Evolutionary conservation across 2,113 vertebrate species (phyloP), one percentile per base, ranked within the genome.

Genomic region (Xiphophorus maculatus): DNA sequence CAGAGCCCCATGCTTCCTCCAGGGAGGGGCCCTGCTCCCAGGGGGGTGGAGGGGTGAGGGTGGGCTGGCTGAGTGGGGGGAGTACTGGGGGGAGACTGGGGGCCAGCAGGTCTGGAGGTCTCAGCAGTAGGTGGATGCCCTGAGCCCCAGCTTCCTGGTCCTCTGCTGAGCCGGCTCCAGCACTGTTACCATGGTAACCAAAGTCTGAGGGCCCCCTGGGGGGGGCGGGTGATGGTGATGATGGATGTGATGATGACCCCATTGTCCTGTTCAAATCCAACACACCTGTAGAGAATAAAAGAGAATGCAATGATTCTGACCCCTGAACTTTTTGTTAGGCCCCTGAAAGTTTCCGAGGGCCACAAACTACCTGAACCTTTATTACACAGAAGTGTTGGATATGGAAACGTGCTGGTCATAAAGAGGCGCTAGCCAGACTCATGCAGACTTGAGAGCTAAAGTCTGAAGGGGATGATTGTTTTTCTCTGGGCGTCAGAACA

Each of bases 1-100:
- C 97, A 0, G 97, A 98, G 4, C 96, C 97, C 92, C 92, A 86
- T 0, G 96, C 95, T 9, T 93, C 93, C 63, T 96, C 96, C 8
- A 88, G 70, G 4, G 94, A 90, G 40, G 92, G 90, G 0, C 88
- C 63, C 74, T 65, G 93, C 79, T 84, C 92, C 87, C 80, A 95
- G 80, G 85, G 90, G 63, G 33, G 89, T 0, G 89, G 88, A 14
- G 93, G 87, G 74, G 95, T 95, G 72, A 94, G 92, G 3, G 77
- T 87, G 29, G 96, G 95, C 78, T 93, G 92, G 33, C 85, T 76
- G 62, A 90, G 87, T 0, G 92, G 93, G 72, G 89, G 92, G 0
- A 87, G 81, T 4, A 90, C 90, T 51, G 95, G 94, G 51, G 92
- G 89, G 2, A 93, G 94, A 88, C 94, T 96, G 64, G 62, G 87